Base-by-base conservation (phyloP, 2,888 invertebrate genomes). In the Melinopterus prodromus region DNA sequence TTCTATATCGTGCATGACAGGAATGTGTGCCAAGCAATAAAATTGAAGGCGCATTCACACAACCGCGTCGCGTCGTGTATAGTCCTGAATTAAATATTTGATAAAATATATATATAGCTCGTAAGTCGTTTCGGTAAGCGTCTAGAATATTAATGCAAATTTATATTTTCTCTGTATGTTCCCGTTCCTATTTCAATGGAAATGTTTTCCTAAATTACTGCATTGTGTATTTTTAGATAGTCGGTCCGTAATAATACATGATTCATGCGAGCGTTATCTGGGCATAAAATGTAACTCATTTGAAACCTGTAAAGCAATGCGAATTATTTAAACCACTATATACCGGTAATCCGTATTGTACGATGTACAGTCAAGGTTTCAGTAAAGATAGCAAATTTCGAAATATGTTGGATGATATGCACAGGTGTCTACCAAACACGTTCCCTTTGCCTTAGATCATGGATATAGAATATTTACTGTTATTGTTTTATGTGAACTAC, bases 211-310 rank as follows among this genome's bases (percentile, higher is more conserved):
- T 12, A 53, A 53, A 53, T 53, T 53, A 12, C 53, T 53, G 53
- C 53, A 53, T 53, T 53, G 53, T 53, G 53, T 53, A 53, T 53
- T 53, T 53, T 53, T 53, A 53, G 53, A 53, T 53, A 53, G 53
- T 6, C 53, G 12, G 53, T 53, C 53, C 53, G 53, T 53, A 53
- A 53, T 53, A 53, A 53, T 53, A 3, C 53, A 53, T 53, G 53
- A 53, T 53, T 53, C 53, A 53, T 53, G 53, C 53, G 53, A 53
- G 12, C 53, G 53, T 53, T 53, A 53, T 53, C 53, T 53, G 53
- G 5, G 53, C 53, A 53, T 53, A 53, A 53, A 53, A 53, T 53
- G 53, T 53, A 53, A 53, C 53, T 53, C 53, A 53, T 53, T 53
- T 12, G 53, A 53, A 53, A 53, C 53, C 53, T 53, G 53, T 53